Base-by-base conservation (phyloP, 2,797 vertebrate genomes). In the Phoebastria nigripes region DNA sequence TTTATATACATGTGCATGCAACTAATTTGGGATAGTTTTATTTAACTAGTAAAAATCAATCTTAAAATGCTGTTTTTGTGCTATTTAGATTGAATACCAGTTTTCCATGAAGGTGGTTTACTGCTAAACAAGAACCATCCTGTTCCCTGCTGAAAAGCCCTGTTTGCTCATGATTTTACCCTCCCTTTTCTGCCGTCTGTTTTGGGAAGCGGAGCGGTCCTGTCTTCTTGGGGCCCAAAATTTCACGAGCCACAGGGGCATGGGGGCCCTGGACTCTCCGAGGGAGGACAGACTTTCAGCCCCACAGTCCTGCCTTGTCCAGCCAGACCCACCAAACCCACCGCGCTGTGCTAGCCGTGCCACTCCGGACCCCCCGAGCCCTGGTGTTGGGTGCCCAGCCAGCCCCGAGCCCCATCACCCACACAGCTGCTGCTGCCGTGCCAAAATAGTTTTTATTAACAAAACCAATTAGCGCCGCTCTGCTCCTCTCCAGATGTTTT, bases 211-310 rank as follows among this genome's bases (percentile, higher is more conserved):
- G 3, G 35, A 66, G 14, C 5, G 3, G 42, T 59, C 81, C 25
- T 4, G 9, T 21, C 31, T 49, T 55, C 44, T 70, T 3, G 5
- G 59, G 39, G 22, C 24, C 21, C 6, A 1, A 29, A 80, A 55
- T 18, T 4, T 71, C 0, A 0, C 1, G 15, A 89, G 49, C 47
- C 13, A 10, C 10, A 39, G 49, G 15, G 25, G 16, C 4, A 10
- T 9, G 11, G 79, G 29, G 16, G 46, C 15, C 35, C 31, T 26
- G 41, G 25, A 33, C 35, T 71, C 42, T 41, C 42, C 2, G 9
- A 72, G 31, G 7, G 28, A 52, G 37, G 21, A 39, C 15, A 49
- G 14, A 14, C 8, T 70, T 87, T 51, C 78, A 91, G 21, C 51
- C 77, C 62, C 70, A 15, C 6, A 9, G 44, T 42, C 33, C 17